These are phyloP conservation scores for Lasius platythorax DNA, from an alignment of 2,888 invertebrate species.

Conservation along the genomic window DNA sequence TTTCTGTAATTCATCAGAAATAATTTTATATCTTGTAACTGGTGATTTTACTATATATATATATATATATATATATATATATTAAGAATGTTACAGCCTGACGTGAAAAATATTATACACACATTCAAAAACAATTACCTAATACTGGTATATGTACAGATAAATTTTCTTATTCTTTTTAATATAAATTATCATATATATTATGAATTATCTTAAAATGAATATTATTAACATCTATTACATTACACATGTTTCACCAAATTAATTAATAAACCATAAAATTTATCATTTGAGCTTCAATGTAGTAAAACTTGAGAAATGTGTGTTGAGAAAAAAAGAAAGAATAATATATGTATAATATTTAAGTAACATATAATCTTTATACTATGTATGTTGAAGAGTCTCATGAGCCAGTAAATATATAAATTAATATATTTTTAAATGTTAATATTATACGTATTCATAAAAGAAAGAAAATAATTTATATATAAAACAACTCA, in stretches of 20 bases:
- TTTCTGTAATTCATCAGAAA: constrained; percentile 9
- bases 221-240: constrained; percentile 29
- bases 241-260: constrained; percentile 27
- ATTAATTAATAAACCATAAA: constrained; percentile 2
- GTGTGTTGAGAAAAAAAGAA: constrained; percentile 47
- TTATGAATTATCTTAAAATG: constrained; percentile 34
- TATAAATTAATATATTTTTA: constrained; percentile 69
- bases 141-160: constrained; percentile 38
- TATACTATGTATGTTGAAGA: constrained; percentile 53
- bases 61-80: not conserved
- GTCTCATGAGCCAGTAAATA: constrained; percentile 61
- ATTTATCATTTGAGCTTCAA: constrained; percentile 29
- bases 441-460: constrained; percentile 49
- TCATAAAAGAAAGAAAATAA: constrained; percentile 38
- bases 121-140: constrained; percentile 9
- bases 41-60: constrained; percentile 4
- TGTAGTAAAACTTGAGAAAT: constrained; percentile 17
- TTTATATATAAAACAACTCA: constrained; percentile 42
- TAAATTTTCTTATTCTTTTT: constrained; percentile 46
- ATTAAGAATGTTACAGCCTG: constrained; percentile 1
- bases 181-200: constrained; percentile 32
- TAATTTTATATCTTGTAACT: constrained; percentile 28
- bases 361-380: constrained; percentile 61
- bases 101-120: constrained; percentile 47
- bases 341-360: constrained; percentile 36